These are phyloP conservation scores for Atrina japonica DNA, from an alignment of 2,888 invertebrate species.

Conservation along the genomic window DNA sequence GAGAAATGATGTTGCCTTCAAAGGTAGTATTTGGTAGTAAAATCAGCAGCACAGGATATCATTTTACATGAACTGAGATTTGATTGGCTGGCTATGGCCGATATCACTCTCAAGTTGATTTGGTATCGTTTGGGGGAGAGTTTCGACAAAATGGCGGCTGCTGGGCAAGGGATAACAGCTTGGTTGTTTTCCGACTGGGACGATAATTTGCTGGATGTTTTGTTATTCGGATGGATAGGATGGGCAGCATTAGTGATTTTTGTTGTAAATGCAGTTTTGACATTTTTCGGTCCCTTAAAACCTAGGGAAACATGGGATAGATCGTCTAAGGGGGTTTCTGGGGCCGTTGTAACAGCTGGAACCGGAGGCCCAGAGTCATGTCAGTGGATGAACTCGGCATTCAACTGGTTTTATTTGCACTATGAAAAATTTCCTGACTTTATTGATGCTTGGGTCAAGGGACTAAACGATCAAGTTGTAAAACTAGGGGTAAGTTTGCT, in stretches of 20 bases:
- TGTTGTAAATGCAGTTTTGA: slow-evolving; percentile 71
- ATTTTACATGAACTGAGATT: slow-evolving; percentile 62
- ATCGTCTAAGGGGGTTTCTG: slow-evolving; percentile 51
- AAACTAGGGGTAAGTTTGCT: slow-evolving; percentile 78
- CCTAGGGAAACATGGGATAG: slow-evolving; percentile 60
- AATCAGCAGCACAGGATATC: slow-evolving; percentile 64
- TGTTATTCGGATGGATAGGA: slow-evolving; percentile 77
- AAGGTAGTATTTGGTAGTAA: slow-evolving; percentile 73
- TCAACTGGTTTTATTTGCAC: slow-evolving; percentile 78
- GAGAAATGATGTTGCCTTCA: too few species aligned
- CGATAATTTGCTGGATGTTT: slow-evolving; percentile 77
- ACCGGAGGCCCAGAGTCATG: slow-evolving; percentile 69
- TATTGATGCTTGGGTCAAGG: slow-evolving; percentile 80
- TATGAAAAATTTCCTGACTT: slow-evolving; percentile 74
- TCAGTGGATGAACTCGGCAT: slow-evolving; percentile 77
- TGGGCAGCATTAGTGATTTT: slow-evolving; percentile 72
- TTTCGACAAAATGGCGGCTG: slow-evolving; percentile 76
- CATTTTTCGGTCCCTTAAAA: slow-evolving; percentile 75
- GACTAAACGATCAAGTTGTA: slow-evolving; percentile 80
- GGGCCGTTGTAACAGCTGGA: slow-evolving; percentile 46
- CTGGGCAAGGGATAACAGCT: slow-evolving; percentile 65
- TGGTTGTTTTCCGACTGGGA: slow-evolving; percentile 75
- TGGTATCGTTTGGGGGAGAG: slow-evolving; percentile 79
- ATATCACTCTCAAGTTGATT: slow-evolving; percentile 78
- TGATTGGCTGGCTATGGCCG: slow-evolving; percentile 78